Percentiles rank a stretch among this genome's conserved stretches.
Evolutionary conservation across 2,888 invertebrate species (phyloP).

Genomic region (Hirtodrosophila confusa): DNA sequence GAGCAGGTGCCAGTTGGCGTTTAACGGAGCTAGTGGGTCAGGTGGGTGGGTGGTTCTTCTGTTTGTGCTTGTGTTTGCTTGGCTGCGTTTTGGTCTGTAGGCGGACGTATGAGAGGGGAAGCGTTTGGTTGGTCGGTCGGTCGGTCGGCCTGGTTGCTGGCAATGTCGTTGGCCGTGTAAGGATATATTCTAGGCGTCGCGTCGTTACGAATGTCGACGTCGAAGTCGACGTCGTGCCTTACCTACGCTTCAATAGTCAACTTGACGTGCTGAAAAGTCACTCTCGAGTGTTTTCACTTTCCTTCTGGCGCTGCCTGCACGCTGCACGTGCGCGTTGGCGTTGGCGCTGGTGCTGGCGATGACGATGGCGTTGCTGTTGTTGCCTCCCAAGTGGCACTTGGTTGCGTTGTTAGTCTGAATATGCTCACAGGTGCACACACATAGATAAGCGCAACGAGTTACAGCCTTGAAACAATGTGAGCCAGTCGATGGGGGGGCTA

Average conservation of each 20-base stretch:
- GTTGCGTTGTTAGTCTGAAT: constrained; percentile 53
- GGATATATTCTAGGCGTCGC: constrained; percentile 37
- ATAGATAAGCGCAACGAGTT: constrained; percentile 45
- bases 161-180: constrained; percentile 60
- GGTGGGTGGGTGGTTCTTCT: constrained; percentile 45
- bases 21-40: constrained; percentile 48
- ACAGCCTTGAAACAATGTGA: constrained; percentile 70
- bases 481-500: constrained; percentile 13
- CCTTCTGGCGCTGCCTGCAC: constrained; percentile 37
- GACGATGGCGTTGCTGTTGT: constrained; percentile 20
- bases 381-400: constrained; percentile 67
- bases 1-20: constrained; percentile 54
- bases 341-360: constrained; percentile 23
- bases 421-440: constrained; percentile 49
- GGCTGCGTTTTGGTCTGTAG: constrained; percentile 6
- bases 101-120: no score
- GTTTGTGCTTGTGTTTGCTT: constrained; percentile 17
- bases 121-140: background rate
- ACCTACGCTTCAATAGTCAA: constrained; percentile 59
- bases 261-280: constrained; percentile 72
- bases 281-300: constrained; percentile 76
- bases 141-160: constrained; percentile 40
- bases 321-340: constrained; percentile 71
- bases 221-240: constrained; percentile 32
- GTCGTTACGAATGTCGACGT: constrained; percentile 22